Conservation (phyloP, 2,797 vertebrate genomes). For the Limosa lapponica region DNA sequence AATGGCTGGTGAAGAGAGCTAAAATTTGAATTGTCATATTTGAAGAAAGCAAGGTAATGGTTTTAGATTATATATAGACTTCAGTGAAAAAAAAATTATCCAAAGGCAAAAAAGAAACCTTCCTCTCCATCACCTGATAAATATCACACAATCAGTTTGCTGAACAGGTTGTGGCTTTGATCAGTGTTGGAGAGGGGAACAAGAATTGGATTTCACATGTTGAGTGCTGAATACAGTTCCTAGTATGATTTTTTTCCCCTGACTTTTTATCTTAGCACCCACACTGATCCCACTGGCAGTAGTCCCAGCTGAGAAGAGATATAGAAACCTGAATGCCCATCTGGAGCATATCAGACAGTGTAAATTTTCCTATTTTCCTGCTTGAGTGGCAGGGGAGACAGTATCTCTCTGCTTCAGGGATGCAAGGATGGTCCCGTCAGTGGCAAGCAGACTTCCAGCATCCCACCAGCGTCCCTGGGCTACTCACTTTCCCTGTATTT, state of each 20-base stretch:
- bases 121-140: not conserved
- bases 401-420: not conserved
- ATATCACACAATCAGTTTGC: not conserved
- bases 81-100: not conserved
- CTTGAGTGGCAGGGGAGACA: fast-evolving
- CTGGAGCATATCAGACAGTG: not conserved
- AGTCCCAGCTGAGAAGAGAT: not conserved
- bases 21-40: not conserved
- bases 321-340: fast-evolving
- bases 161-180: fast-evolving
- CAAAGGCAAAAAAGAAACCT: not conserved
- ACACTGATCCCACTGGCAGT: not conserved
- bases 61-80: not conserved
- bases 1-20: not conserved
- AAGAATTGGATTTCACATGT: not conserved
- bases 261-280: not conserved
- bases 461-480: not conserved
- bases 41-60: not conserved
- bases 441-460: not conserved
- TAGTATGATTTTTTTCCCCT: not conserved
- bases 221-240: not conserved
- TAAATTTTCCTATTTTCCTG: not conserved
- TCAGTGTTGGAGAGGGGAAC: not conserved
- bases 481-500: not conserved
- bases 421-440: not conserved